Base-by-base conservation (phyloP, 2,113 vertebrate species). In the Regulus satrapa region DNA sequence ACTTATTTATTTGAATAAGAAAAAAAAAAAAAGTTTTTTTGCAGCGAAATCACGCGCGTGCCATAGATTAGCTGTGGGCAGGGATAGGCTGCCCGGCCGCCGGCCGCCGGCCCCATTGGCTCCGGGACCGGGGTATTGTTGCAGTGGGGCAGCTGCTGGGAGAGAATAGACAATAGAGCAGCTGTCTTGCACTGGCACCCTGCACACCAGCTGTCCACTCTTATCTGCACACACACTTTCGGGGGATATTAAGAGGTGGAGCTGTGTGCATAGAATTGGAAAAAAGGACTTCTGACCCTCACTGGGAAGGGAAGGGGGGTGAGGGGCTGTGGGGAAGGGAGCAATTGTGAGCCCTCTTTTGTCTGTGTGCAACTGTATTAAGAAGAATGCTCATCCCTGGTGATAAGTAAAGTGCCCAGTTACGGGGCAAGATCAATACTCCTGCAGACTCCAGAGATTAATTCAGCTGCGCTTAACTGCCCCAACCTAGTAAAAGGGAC, bases 191-290 rank as follows among this genome's bases (percentile, higher is more conserved):
- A 98, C 98, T 99, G 99, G 99, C 98, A 98, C 98, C 98, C 98
- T 99, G 99, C 98, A 99, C 98, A 98, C 99, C 99, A 99, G 99
- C 99, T 99, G 99, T 99, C 99, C 99, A 99, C 98, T 99, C 99
- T 99, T 99, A 99, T 99, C 99, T 99, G 97, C 98, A 98, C 98
- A 98, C 98, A 99, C 98, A 99, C 98, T 98, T 97, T 98, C 98
- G 98, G 98, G 98, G 95, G 99, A 99, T 98, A 99, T 98, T 98
- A 98, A 98, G 98, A 98, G 98, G 98, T 98, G 98, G 98, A 98
- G 98, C 98, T 98, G 97, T 98, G 98, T 98, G 98, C 98, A 98
- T 97, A 98, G 98, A 98, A 98, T 98, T 95, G 97, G 97, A 97
- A 96, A 97, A 98, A 98, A 98, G 98, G 98, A 99, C 99, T 99